Evolutionary conservation across 2,888 invertebrate genomes (phyloP).

Genomic region (Tinea pellionella): DNA sequence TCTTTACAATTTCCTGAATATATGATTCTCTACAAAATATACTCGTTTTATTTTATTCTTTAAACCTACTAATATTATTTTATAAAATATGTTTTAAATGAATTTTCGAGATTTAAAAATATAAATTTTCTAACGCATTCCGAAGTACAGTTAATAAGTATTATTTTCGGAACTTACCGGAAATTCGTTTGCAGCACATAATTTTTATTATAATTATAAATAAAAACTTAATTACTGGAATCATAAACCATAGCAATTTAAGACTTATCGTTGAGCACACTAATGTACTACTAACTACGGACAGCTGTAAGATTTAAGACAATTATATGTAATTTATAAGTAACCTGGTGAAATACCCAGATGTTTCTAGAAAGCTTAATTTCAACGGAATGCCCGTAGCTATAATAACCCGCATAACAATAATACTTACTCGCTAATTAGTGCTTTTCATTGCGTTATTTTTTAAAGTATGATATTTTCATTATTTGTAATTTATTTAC

Average conservation of each 20-base stretch:
- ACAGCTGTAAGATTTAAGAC: not conserved
- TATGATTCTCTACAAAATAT: no score
- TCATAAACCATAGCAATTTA: not conserved
- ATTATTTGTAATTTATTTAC: no score
- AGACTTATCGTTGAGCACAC: not conserved
- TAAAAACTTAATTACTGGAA: not conserved
- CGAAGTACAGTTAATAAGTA: no score
- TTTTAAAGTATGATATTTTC: not conserved
- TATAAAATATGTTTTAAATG: no score
- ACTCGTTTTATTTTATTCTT: no score
- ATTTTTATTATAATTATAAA: not conserved
- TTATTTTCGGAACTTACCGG: not conserved
- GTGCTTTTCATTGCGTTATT: not conserved
- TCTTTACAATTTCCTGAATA: no score
- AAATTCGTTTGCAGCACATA: not conserved
- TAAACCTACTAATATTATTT: no score
- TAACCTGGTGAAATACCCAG: not conserved
- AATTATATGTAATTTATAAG: not conserved
- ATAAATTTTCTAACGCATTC: no score
- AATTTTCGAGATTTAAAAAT: no score
- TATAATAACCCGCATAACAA: not conserved
- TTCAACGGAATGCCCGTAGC: constrained; percentile 6
- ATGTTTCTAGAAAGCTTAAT: not conserved
- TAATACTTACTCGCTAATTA: constrained; percentile 1
- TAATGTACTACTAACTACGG: not conserved